Evolutionary conservation across 2,113 vertebrate genomes (phyloP).

Genomic region (Spea multiplicata): DNA sequence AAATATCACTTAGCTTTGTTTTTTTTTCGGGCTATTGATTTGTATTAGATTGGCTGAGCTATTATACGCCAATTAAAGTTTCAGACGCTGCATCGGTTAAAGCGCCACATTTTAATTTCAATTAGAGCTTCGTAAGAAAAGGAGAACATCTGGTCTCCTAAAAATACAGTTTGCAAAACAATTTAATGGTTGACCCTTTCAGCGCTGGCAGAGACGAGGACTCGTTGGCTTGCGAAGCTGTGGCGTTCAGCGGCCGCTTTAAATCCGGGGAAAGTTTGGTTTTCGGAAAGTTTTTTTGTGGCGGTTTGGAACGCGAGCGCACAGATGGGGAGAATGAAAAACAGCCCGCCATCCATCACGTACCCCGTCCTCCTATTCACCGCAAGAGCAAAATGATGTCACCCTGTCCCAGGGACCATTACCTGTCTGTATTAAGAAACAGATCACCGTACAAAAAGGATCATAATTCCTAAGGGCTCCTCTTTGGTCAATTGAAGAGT

Average conservation of each 20-base stretch:
- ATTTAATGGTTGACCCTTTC: slow-evolving; percentile 23
- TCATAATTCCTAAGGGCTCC: too few relatives aligned
- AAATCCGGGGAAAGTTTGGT: background rate
- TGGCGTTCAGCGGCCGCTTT: background rate
- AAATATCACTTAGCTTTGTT: slow-evolving; percentile 76
- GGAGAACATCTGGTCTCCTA: slow-evolving; percentile 65
- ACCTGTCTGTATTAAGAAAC: too few relatives aligned
- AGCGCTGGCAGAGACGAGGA: background rate
- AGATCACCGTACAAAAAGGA: too few relatives aligned
- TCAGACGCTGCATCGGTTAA: slow-evolving; percentile 55
- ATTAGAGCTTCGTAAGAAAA: slow-evolving; percentile 53
- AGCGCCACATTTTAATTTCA: slow-evolving; percentile 45
- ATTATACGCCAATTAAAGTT: slow-evolving; percentile 76
- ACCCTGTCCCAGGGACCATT: too few relatives aligned
- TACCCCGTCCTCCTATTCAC: slow-evolving; percentile 7
- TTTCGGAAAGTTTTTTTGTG: background rate
- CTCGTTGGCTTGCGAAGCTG: background rate
- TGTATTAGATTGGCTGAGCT: slow-evolving; percentile 75
- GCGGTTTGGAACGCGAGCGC: background rate
- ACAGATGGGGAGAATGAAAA: background rate
- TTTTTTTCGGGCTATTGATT: slow-evolving; percentile 72
- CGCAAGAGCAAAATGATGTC: background rate
- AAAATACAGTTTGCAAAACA: slow-evolving; percentile 60
- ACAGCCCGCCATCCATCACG: background rate
- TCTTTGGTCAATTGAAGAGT: too few relatives aligned